A percentile compares a stretch with the other conserved stretches of the same genome.
phyloP scores from a whole-genome alignment of 2,888 invertebrate genomes.

The Drosophila vallismaia region DNA sequence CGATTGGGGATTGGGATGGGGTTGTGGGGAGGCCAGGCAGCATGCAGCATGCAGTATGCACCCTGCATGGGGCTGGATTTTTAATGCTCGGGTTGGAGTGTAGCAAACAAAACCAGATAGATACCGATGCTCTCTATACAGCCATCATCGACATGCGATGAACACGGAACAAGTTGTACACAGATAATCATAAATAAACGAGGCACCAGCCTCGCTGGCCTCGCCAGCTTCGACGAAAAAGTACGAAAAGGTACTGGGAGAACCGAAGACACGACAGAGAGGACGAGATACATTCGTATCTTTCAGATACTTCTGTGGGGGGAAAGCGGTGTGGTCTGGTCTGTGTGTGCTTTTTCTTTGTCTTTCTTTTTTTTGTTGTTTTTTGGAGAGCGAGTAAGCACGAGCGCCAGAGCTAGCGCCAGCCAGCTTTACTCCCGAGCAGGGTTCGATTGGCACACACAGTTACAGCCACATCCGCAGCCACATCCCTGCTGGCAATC shows the following conservation, averaged over 20 bases:
- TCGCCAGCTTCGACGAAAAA: constrained; percentile 35
- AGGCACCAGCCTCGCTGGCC: constrained; percentile 55
- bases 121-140: constrained; percentile 63
- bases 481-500: constrained; percentile 66
- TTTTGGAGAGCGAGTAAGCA: constrained; percentile 59
- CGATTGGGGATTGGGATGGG: background rate
- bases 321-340: background rate
- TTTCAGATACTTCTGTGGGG: constrained; percentile 1
- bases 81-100: constrained; percentile 56
- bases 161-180: constrained; percentile 80
- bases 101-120: constrained; percentile 60
- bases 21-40: background rate
- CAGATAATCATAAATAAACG: constrained; percentile 81
- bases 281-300: constrained; percentile 29
- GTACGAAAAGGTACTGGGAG: constrained; percentile 31
- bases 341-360: constrained; percentile 14
- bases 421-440: constrained; percentile 45
- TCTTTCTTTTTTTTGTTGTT: constrained; percentile 10
- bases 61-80: constrained; percentile 67
- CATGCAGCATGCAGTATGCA: constrained; percentile 45
- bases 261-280: constrained; percentile 42
- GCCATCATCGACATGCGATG: constrained; percentile 77
- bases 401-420: constrained; percentile 54
- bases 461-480: constrained; percentile 8
- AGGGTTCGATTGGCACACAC: constrained; percentile 55